Evolutionary conservation across 2,797 vertebrate species (phyloP).

Genomic region (Xiphorhynchus erythropygius): DNA sequence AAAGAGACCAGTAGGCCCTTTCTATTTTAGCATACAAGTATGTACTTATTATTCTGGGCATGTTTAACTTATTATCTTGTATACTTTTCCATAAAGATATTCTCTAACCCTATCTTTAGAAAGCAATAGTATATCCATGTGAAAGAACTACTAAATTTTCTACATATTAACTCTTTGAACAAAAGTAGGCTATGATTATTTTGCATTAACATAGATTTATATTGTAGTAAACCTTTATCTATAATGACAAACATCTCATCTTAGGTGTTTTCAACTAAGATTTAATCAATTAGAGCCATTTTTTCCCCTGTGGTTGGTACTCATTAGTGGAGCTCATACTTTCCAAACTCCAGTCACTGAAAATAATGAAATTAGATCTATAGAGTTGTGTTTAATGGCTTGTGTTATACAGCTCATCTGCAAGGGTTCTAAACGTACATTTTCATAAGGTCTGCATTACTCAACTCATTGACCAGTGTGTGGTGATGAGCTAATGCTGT

Average conservation of each 20-base stretch:
- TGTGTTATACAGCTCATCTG: conserved; percentile 60
- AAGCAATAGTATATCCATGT: background rate
- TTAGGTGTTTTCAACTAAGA: conserved; percentile 14
- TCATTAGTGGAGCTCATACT: conserved; percentile 41
- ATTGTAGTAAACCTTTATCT: background rate
- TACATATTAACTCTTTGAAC: background rate
- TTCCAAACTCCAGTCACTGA: conserved; percentile 44
- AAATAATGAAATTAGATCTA: conserved; percentile 68
- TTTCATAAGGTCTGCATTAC: conserved; percentile 68
- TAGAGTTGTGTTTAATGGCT: conserved; percentile 63
- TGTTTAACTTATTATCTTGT: background rate
- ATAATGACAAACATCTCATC: background rate
- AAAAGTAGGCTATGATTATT: background rate
- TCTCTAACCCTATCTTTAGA: background rate
- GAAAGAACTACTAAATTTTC: background rate
- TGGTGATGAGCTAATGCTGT: conserved; percentile 58
- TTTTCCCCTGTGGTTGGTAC: background rate
- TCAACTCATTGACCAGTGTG: conserved; percentile 65
- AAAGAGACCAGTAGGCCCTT: background rate
- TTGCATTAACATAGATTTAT: background rate
- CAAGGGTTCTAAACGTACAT: conserved; percentile 33
- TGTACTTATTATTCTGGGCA: background rate
- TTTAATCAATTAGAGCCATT: conserved; percentile 8
- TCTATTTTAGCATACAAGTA: background rate
- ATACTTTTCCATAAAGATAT: background rate